A percentile compares a stretch with the other conserved stretches of the same genome.
phyloP scores from a whole-genome alignment of 2,888 invertebrate genomes.

The Parthenolecanium corni region DNA sequence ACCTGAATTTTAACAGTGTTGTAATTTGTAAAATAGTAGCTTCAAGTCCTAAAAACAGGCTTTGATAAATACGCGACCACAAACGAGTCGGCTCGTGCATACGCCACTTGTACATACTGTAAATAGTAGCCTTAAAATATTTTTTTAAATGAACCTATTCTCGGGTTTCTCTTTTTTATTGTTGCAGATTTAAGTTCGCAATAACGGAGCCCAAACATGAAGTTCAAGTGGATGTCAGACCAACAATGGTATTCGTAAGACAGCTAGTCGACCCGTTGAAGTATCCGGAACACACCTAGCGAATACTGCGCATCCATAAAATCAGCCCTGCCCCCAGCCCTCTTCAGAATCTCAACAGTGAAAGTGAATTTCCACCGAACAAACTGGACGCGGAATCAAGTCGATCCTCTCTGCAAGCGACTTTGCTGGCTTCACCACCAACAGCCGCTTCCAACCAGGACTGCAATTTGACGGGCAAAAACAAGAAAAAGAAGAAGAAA shows the following conservation, averaged over 20 bases:
- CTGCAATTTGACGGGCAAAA: not conserved
- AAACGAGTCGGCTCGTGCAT: too few species aligned
- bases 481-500: conserved; percentile 27
- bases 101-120: conserved; percentile 9
- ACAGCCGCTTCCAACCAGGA: conserved; percentile 6
- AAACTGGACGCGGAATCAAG: conserved; percentile 24
- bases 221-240: not conserved
- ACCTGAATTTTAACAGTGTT: too few species aligned
- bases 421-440: conserved; percentile 13
- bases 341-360: conserved; percentile 6
- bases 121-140: conserved; percentile 16
- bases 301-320: not conserved
- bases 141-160: conserved; percentile 25
- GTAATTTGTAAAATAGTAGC: too few species aligned
- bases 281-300: conserved; percentile 20
- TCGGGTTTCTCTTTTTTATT: conserved; percentile 20
- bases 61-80: too few species aligned
- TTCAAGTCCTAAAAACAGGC: too few species aligned
- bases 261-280: conserved; percentile 10
- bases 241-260: conserved; percentile 15
- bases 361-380: conserved; percentile 11
- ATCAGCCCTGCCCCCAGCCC: not conserved
- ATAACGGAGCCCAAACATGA: conserved; percentile 5
- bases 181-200: conserved; percentile 15
- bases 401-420: conserved; percentile 8